These are phyloP conservation scores for Neotoxoptera formosana DNA, from an alignment of 1,140 invertebrate genomes.

Conservation along the genomic window DNA sequence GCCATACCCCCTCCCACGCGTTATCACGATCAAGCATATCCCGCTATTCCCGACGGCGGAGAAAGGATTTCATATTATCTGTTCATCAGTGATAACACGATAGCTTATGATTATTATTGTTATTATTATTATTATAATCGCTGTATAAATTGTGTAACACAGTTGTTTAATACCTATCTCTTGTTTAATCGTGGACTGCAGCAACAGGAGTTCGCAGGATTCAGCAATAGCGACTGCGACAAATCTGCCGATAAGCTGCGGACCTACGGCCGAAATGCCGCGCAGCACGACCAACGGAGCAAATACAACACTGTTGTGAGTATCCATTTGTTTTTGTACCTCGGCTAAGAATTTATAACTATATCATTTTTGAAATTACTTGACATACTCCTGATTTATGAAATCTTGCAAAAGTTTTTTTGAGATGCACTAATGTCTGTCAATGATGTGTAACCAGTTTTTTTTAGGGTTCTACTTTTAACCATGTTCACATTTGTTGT, in stretches of 20 bases:
- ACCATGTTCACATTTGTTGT: not conserved
- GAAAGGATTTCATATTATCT: slow-evolving; percentile 1
- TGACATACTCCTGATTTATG: not conserved
- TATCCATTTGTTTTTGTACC: not conserved
- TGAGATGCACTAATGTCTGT: not conserved
- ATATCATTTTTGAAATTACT: not conserved
- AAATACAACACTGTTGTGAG: not conserved
- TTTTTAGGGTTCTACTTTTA: not conserved
- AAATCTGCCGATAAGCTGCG: not conserved
- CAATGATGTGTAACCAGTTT: not conserved
- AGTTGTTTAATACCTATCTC: not conserved
- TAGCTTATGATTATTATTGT: not conserved
- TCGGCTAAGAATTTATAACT: not conserved
- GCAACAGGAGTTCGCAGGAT: slow-evolving; percentile 29
- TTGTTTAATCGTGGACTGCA: not conserved
- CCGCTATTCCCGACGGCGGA: not conserved
- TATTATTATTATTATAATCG: not conserved
- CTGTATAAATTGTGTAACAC: too few relatives aligned
- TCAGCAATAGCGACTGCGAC: not conserved
- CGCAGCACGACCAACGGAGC: not conserved
- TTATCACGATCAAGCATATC: not conserved
- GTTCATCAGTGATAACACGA: not conserved
- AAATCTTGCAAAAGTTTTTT: not conserved
- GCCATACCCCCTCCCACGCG: too few relatives aligned
- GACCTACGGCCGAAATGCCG: not conserved